phyloP scores from a whole-genome alignment of 2,797 vertebrate genomes.

The Gallinago stenura region DNA sequence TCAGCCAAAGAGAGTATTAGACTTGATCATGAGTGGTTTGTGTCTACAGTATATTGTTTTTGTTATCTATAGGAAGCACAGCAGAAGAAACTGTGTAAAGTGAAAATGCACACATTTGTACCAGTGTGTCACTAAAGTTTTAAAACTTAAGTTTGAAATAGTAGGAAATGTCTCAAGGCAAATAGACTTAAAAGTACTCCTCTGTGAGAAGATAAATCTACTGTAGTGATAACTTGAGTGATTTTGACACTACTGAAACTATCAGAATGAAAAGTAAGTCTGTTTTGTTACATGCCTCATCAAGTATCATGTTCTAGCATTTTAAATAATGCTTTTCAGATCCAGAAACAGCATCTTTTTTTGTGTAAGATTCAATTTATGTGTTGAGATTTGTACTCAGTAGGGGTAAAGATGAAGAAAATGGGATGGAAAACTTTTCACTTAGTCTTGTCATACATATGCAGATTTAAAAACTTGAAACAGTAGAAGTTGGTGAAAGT shows the following conservation, averaged over 20 bases:
- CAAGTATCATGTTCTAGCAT: not conserved
- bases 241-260: not conserved
- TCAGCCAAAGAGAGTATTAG: not conserved
- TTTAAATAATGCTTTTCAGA: not conserved
- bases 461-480: not conserved
- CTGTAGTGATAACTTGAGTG: not conserved
- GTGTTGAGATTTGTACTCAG: not conserved
- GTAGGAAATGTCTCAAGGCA: not conserved
- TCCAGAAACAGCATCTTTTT: not conserved
- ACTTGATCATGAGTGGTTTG: not conserved
- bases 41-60: not conserved
- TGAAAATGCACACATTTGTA: not conserved
- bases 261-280: not conserved
- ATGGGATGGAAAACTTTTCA: not conserved
- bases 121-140: not conserved
- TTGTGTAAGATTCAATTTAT: not conserved
- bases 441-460: not conserved
- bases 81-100: not conserved
- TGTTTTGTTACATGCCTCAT: not conserved
- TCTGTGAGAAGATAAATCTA: not conserved
- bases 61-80: not conserved
- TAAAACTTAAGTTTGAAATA: not conserved
- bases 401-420: not conserved
- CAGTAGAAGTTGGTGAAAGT: not conserved
- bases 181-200: not conserved